Evolutionary conservation across 2,888 invertebrate species (phyloP), one percentile per base, ranked within the genome.

Genomic region (Bombylius major): DNA sequence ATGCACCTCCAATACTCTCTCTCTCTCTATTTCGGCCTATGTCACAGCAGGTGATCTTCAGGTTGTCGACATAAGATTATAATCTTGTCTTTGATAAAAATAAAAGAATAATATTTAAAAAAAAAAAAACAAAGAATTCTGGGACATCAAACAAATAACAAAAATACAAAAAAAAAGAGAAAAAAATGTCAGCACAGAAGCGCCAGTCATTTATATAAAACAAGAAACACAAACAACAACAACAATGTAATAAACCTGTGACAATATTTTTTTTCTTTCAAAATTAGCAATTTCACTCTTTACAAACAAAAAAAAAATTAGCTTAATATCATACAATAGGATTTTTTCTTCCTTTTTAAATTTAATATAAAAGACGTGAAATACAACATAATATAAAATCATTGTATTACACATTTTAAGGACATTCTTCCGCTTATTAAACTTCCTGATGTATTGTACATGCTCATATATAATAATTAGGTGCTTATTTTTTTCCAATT

Each of bases 41-140:
- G 53, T 56, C 55, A 53, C 58, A 54, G 56, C 58, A 58, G 55
- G 56, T 58, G 58, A 58, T 55, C 54, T 51, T 48, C 7, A 42
- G 33, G 53, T 51, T 58, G 56, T 58, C 55, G 55, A 50, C 55
- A 42, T 42, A 48, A 47, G 23, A 14, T 13, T 9, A 49, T 12
- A 42, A 54, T 54, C 54, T 54, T 48, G 13, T 49, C 42, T 44
- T 49, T 42, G 5, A 42, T 11, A 42, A 42, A 36, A 36, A 36
- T 8, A 36, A 9, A 36, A 8, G 4, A 34, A 48, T 36, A 34
- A 53, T 47, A 48, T 49, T 12, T 14, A 14, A 47, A 14, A 31
- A 23, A 34, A 47, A 34, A 36, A 23, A 46, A 53, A 47, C n/a
- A n/a, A n/a, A n/a, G n/a, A n/a, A 14, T 45, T 13, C 45, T 23